Evolutionary conservation across 2,113 vertebrate genomes (phyloP), one percentile per base, ranked within the genome.

Genomic region (Calyptomena viridis): DNA sequence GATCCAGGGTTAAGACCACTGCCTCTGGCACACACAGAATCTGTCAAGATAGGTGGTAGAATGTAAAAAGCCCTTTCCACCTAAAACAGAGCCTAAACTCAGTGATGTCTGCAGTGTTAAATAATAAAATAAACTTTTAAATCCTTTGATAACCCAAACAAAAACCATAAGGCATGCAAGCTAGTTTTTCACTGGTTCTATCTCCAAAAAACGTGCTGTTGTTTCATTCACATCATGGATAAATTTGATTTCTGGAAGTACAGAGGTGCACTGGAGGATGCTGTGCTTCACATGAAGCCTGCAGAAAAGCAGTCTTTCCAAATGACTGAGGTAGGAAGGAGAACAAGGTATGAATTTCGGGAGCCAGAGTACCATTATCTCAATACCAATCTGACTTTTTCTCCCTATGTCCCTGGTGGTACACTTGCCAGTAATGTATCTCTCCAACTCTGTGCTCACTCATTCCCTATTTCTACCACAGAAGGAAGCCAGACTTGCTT

Each of bases 1-100:
- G 92, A 97, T 96, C 87, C 94, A 71, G 94, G 91, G 96, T 96
- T 95, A 96, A 92, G 83, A 91, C 1, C 12, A 75, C 74, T 3
- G 59, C 94, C 89, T 89, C 87, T 89, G 87, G 84, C 84, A 69
- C 14, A n/a, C 33, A 56, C 11, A 80, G 67, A 83, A 44, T 92
- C 69, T 16, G 19, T 87, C 81, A 85, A 94, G 67, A 80, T 30
- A 93, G 89, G 84, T 59, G 67, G 72, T 69, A 35, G 79, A 96
- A 95, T 5, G 1, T 17, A 73, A 84, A 92, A 93, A 84, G 44
- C 20, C 15, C 27, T 69, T 95, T 64, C 63, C 11, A 64, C 63
- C 59, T 83, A 93, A 93, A 93, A 79, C 46, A 28, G 33, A 84
- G 58, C 19, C 80, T 55, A 91, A 92, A 74, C 7, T 22, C 28